These are phyloP conservation scores for Pyrrhia umbra DNA, from an alignment of 2,888 invertebrate genomes.

Conservation along the genomic window DNA sequence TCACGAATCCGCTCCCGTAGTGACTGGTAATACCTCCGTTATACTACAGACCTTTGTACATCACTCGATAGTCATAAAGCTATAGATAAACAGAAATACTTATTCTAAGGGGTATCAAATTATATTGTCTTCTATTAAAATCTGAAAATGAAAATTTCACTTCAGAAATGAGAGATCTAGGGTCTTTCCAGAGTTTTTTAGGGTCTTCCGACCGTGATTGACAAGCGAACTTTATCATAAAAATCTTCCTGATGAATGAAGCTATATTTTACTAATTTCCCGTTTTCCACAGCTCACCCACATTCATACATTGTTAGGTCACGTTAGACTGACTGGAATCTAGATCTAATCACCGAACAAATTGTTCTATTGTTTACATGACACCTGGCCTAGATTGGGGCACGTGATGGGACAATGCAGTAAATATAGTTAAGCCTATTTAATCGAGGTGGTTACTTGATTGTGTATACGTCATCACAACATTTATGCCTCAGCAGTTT, in stretches of 20 bases:
- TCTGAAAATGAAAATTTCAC: too few species aligned
- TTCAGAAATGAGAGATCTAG: too few species aligned
- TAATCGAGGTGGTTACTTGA: constrained; percentile 21
- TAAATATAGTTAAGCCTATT: constrained; percentile 30
- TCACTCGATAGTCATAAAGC: background rate
- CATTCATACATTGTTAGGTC: constrained; percentile 24
- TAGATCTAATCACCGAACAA: constrained; percentile 45
- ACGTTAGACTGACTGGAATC: constrained; percentile 27
- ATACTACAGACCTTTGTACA: background rate
- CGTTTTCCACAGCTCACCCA: constrained; percentile 2
- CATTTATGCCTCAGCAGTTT: background rate
- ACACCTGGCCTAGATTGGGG: constrained; percentile 49
- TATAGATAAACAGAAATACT: background rate
- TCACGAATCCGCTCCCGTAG: constrained; percentile 27
- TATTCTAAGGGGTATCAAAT: background rate
- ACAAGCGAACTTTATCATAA: background rate
- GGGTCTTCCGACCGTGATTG: background rate
- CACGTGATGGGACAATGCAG: constrained; percentile 25
- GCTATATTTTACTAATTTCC: background rate
- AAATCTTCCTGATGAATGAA: too few species aligned
- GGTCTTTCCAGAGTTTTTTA: background rate
- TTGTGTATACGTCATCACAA: constrained; percentile 19
- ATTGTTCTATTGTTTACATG: constrained; percentile 53
- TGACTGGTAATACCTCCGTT: constrained; percentile 26
- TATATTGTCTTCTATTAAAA: background rate